Conservation (phyloP, 1,140 invertebrate genomes). For the Trypoxylus dichotomus region DNA sequence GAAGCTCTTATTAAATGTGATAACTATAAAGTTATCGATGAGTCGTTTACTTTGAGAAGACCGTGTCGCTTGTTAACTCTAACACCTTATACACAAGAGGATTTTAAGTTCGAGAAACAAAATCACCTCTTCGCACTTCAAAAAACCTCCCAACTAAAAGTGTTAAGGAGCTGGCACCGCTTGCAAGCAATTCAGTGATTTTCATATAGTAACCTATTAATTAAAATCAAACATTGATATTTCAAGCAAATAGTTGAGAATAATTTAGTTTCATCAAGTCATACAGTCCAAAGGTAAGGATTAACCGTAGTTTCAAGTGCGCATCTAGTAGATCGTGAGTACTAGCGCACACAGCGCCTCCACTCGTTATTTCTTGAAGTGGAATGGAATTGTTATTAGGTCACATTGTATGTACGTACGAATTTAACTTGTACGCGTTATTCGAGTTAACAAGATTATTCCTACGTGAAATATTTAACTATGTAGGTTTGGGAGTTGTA, state of each 20-base stretch:
- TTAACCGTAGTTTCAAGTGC: not conserved
- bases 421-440: not conserved
- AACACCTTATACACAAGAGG: too few relatives aligned
- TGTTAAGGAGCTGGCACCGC: too few relatives aligned
- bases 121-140: too few relatives aligned
- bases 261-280: not conserved
- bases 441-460: not conserved
- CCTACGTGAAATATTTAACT: not conserved
- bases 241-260: not conserved
- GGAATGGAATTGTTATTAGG: not conserved
- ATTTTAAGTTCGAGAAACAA: too few relatives aligned
- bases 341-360: not conserved
- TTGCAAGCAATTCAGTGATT: too few relatives aligned
- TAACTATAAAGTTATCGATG: too few relatives aligned
- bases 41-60: too few relatives aligned
- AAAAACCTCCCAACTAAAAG: too few relatives aligned
- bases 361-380: not conserved
- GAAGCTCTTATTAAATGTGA: too few relatives aligned
- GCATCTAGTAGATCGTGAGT: not conserved
- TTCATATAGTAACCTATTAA: too few relatives aligned
- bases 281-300: not conserved
- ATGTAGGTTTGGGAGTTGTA: not conserved
- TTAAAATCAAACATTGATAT: not conserved
- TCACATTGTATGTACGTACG: not conserved
- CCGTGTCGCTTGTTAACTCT: too few relatives aligned